Conservation (phyloP, 2,888 invertebrate genomes). For the Cremastobaeus sp. region DNA sequence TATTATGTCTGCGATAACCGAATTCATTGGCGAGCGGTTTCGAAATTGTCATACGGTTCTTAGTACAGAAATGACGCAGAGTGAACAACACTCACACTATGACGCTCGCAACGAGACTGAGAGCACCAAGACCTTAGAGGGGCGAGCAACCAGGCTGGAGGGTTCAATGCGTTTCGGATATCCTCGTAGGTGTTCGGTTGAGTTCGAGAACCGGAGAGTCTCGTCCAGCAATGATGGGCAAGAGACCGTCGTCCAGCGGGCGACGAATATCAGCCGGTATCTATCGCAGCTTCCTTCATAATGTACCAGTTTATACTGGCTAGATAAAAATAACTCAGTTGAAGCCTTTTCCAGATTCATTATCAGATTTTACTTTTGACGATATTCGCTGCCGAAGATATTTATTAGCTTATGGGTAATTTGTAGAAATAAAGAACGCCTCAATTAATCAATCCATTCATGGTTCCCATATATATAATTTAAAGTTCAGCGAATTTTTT, state of each 20-base stretch:
- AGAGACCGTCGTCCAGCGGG: constrained; percentile 49
- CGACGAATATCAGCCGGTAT: constrained; percentile 55
- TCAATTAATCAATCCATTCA: no score
- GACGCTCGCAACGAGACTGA: constrained; percentile 61
- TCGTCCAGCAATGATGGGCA: constrained; percentile 54
- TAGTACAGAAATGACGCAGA: constrained; percentile 3
- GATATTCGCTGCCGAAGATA: no score
- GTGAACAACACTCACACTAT: constrained; percentile 57
- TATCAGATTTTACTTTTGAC: no score
- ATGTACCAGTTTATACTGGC: no score
- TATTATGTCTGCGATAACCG: no score
- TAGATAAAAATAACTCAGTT: no score
- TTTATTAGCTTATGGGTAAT: no score
- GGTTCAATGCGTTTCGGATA: constrained; percentile 59
- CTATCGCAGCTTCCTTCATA: constrained; percentile 36
- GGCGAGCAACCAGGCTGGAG: constrained; percentile 50
- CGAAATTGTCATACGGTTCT: constrained; percentile 1
- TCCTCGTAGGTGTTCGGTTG: constrained; percentile 51
- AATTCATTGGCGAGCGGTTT: constrained; percentile 22
- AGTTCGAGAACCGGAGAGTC: constrained; percentile 55
- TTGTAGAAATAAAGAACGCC: no score
- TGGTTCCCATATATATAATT: no score
- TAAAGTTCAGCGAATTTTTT: no score
- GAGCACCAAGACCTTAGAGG: constrained; percentile 48
- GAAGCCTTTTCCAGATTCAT: no score